Base-by-base conservation (phyloP, 1,140 invertebrate genomes). In the Ectropis grisescens region DNA sequence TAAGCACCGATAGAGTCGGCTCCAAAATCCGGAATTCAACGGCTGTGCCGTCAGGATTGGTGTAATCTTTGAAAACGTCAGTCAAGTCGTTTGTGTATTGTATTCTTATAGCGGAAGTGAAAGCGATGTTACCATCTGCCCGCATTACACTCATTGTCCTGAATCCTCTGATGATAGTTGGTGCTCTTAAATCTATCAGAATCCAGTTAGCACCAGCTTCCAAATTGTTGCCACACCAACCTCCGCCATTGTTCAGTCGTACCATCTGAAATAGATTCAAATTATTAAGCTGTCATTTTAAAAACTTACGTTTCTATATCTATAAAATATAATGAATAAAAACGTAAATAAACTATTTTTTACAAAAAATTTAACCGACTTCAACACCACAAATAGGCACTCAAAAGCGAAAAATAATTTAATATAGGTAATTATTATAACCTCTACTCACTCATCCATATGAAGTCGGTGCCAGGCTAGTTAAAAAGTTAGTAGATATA, bases 1-100 rank as follows among this genome's bases (percentile, higher is more conserved):
- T 96, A 1, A 98, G 67, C 16, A 96, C 91, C 1, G 95, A 96
- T 5, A 96, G 74, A 34, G 91, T 94, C 0, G 93, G 92, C 56
- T 94, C 93, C 5, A 94, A 68, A 52, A 95, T 93, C 24, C 93
- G 84, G 58, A 97, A 97, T 68, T 97, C 94, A 0, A 97, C 93
- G n/a, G 94, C 92, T 1, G 93, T 93, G 9, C 93, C 93, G 68
- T 96, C 92, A 4, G 93, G 91, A 69, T 96, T 96, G 10, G 91
- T 90, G 50, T 97, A 97, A 55, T 97, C 94, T 72, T 89, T 92
- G 67, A 96, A 95, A 0, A 91, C 82, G 64, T 97, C 95, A 0
- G 94, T 94, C 22, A 97, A 79, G 58, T 97, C 90, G 58, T 97
- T 92, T 0, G 92, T 92, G 57, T 95, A 96, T 53, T 92, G 87